Conservation (phyloP, 2,888 invertebrate genomes). For the Mayetiola destructor region DNA sequence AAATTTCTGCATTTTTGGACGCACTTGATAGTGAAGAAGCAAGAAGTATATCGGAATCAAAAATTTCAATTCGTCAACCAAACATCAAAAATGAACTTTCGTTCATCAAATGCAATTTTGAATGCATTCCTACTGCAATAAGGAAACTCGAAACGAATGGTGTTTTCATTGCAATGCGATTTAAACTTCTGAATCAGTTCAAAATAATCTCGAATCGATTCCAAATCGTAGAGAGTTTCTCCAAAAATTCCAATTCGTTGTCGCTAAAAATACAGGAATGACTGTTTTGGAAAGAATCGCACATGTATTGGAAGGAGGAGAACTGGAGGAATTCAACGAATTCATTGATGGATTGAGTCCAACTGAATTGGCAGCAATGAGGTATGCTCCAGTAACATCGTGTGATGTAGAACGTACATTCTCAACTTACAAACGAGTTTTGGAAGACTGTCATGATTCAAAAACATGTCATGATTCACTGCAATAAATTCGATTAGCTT, state of each 20-base stretch:
- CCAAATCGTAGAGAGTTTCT: too few relatives aligned
- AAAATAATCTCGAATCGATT: not conserved
- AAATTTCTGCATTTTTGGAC: not conserved
- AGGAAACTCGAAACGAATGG: not conserved
- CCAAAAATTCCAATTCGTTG: not conserved
- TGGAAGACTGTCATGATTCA: not conserved
- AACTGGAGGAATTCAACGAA: not conserved
- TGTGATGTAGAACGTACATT: not conserved
- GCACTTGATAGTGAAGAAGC: not conserved
- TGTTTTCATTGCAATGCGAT: not conserved
- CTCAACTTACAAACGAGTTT: not conserved
- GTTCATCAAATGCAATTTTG: not conserved
- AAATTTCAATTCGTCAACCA: not conserved
- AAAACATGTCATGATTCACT: not conserved
- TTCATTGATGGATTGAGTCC: not conserved
- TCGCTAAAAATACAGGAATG: not conserved
- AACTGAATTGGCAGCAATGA: not conserved
- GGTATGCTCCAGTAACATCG: not conserved
- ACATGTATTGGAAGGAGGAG: not conserved
- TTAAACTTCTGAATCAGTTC: not conserved
- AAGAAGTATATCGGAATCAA: not conserved
- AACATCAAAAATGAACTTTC: not conserved
- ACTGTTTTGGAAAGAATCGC: not conserved
- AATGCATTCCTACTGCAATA: not conserved
- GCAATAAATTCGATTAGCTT: not conserved